Conservation (phyloP, 2,888 invertebrate genomes). For the Siphlonurus alternatus region DNA sequence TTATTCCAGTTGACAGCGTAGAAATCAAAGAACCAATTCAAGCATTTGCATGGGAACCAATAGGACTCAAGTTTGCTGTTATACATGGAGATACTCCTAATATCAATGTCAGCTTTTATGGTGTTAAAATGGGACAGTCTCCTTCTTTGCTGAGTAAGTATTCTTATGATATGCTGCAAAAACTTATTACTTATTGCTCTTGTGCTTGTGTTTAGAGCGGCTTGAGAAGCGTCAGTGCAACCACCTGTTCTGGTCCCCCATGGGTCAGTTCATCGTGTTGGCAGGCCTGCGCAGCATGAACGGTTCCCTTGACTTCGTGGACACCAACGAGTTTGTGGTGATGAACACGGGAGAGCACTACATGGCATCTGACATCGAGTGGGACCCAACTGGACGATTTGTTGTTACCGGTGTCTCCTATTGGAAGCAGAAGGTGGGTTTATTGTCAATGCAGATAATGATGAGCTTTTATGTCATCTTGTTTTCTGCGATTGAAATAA, state of each 20-base stretch:
- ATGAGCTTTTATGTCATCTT: too few species aligned
- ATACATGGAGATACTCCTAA: conserved; percentile 85
- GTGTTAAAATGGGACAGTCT: conserved; percentile 76
- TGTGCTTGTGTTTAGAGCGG: conserved; percentile 25
- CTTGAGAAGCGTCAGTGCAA: conserved; percentile 76
- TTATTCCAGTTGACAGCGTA: conserved; percentile 93
- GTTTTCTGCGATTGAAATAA: too few species aligned
- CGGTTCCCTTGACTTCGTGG: conserved; percentile 87
- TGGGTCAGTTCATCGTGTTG: conserved; percentile 86
- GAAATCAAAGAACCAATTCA: conserved; percentile 87
- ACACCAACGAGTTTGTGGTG: conserved; percentile 88
- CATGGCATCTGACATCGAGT: conserved; percentile 88
- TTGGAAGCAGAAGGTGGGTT: conserved; percentile 84
- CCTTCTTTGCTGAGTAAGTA: conserved; percentile 74
- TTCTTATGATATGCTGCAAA: too few species aligned
- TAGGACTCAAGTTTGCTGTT: conserved; percentile 89
- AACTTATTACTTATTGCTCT: not conserved
- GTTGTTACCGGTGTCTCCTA: conserved; percentile 89
- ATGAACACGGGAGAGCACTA: conserved; percentile 91
- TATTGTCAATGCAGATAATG: too few species aligned
- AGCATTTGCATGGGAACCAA: conserved; percentile 97
- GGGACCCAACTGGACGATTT: conserved; percentile 98
- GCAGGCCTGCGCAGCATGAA: conserved; percentile 72
- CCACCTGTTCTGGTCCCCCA: conserved; percentile 83
- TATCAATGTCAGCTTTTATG: conserved; percentile 81